Evolutionary conservation across 2,797 vertebrate species (phyloP).

Genomic region (Gallinago nigripennis): DNA sequence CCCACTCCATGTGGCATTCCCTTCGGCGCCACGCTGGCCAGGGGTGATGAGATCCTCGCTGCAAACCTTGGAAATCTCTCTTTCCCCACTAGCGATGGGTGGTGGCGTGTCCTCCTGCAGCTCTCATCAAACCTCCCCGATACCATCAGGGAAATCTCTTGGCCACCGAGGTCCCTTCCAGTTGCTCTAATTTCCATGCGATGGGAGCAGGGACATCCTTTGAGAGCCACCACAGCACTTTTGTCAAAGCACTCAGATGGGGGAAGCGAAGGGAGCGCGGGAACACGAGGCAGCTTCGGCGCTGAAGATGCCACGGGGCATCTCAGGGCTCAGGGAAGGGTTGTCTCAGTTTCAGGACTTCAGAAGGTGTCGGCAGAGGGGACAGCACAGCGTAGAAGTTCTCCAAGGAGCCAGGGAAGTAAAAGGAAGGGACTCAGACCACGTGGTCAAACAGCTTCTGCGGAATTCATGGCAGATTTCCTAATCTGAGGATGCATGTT

Average conservation of each 20-base stretch:
- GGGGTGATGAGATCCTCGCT: background rate
- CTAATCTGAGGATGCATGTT: rapidly evolving
- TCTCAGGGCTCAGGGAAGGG: background rate
- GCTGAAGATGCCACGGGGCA: rapidly evolving
- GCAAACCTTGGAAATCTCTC: background rate
- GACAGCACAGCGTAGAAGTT: background rate
- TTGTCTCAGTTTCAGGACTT: background rate
- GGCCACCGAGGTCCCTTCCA: background rate
- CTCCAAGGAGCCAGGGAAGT: background rate
- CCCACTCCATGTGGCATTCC: rapidly evolving
- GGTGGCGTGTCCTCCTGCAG: background rate
- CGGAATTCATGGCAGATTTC: background rate
- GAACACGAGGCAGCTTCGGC: background rate
- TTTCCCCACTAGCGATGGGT: rapidly evolving
- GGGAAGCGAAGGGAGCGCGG: background rate
- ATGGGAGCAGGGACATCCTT: background rate
- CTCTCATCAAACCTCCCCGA: background rate
- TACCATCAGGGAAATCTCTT: background rate
- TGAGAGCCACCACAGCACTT: rapidly evolving
- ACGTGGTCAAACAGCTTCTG: background rate
- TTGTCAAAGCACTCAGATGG: rapidly evolving
- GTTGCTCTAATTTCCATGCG: rapidly evolving
- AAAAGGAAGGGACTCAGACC: background rate
- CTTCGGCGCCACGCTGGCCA: background rate
- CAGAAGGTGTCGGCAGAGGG: background rate